These are phyloP conservation scores for Leptoclinus maculatus DNA, from an alignment of 2,797 vertebrate species.

Conservation along the genomic window DNA sequence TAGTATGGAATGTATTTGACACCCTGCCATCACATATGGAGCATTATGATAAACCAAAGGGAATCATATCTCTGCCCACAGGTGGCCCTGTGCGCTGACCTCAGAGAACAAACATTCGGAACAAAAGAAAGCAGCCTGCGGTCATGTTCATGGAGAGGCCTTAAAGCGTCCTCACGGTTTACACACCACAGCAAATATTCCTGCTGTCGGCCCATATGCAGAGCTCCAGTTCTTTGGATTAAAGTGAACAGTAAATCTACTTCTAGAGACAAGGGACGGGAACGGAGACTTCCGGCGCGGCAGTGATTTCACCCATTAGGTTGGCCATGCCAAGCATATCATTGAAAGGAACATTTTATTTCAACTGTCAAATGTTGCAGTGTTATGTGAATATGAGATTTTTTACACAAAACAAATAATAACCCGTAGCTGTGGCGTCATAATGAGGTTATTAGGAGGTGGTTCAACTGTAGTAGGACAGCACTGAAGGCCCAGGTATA, in stretches of 20 bases:
- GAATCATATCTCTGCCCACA: conserved; percentile 21
- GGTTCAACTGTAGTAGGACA: too few relatives aligned
- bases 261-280: conserved; percentile 29
- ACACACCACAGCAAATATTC: conserved; percentile 22
- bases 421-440: too few relatives aligned
- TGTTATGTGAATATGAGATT: too few relatives aligned
- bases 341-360: conserved; percentile 51
- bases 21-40: conserved; percentile 33
- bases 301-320: conserved; percentile 57
- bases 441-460: too few relatives aligned
- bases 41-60: conserved; percentile 22
- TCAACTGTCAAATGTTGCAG: too few relatives aligned
- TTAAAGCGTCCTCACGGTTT: conserved; percentile 3
- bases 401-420: too few relatives aligned
- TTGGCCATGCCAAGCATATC: conserved; percentile 60
- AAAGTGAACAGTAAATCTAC: conserved; percentile 49
- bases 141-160: not conserved
- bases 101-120: conserved; percentile 29
- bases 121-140: conserved; percentile 14
- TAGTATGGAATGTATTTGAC: conserved; percentile 33
- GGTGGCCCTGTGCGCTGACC: conserved; percentile 36
- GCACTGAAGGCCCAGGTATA: too few relatives aligned
- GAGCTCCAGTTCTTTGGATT: conserved; percentile 13
- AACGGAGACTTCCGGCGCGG: conserved; percentile 46
- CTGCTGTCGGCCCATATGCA: not conserved